Base-by-base conservation (phyloP, 92 coral and sea anemone genomes). In the Scolanthus callimorphus region DNA sequence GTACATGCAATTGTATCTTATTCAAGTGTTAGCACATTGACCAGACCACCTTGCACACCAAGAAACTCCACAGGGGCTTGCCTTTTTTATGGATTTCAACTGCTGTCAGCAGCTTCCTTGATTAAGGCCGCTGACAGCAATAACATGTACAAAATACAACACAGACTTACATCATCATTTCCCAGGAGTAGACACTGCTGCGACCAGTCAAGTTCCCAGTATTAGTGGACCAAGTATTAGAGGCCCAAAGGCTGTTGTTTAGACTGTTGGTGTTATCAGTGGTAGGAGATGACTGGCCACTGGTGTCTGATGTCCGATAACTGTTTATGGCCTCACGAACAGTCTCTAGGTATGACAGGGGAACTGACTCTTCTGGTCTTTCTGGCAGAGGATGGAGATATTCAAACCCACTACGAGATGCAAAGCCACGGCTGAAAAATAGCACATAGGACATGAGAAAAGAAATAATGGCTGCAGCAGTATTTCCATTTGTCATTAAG, bases 161-260 rank as follows among this genome's bases (percentile, higher is more conserved):
- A 2, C 19, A 11, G 11, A 84, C 88, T 64, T 57, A 92, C 98
- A 81, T 92, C 96, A 43, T 92, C 98, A 74, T 88, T 92, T 27
- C 98, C 98, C 98, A 92, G 13, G 98, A 92, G 73, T 92, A 89
- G 17, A 85, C 96, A 63, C 98, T 92, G 49, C 98, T 92, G 23
- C 98, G 71, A 3, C 94, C 98, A 51, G 98, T 92, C 15, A 81
- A 64, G 29, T 82, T 92, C 6, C 98, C 98, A 60, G 98, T 92
- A 47, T 85, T 77, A 0, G 96, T 84, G 3, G 98, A 92, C 98
- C 98, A 92, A 49, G 96, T 83, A 45, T 88, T 84, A 8, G 94
- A 89, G 39, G 88, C 88, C 15, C 80, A 86, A 17, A 92, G 39
- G 21, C 92, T 84, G 53, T 85, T 77, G 23, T 65, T 83, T 24